phyloP scores from a whole-genome alignment of 2,797 vertebrate species.

The Odontamblyopus rebecca region DNA sequence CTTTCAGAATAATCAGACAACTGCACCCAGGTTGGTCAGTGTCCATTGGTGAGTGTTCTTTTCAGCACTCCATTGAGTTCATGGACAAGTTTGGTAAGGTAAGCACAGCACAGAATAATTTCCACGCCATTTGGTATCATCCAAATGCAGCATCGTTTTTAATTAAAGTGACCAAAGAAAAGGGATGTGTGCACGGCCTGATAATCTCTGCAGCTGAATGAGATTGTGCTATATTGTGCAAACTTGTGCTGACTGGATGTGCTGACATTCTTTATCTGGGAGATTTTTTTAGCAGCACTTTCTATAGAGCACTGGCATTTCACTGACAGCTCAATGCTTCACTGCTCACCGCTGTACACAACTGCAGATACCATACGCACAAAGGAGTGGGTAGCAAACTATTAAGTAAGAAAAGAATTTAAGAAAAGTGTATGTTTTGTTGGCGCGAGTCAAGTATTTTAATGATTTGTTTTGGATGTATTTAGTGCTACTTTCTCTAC shows the following conservation, averaged over 20 bases:
- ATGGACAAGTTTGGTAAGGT: background rate
- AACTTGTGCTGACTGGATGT: constrained; percentile 37
- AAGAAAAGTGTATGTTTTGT: background rate
- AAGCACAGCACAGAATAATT: background rate
- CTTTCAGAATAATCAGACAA: constrained; percentile 45
- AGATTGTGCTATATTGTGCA: constrained; percentile 36
- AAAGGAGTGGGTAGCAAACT: background rate
- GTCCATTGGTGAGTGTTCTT: constrained; percentile 24
- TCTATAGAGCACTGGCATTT: constrained; percentile 49
- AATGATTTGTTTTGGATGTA: background rate
- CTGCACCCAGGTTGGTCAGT: constrained; percentile 47
- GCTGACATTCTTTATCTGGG: constrained; percentile 34
- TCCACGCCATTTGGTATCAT: constrained; percentile 2
- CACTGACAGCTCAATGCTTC: constrained; percentile 32
- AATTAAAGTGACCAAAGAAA: constrained; percentile 15
- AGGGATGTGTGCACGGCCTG: constrained; percentile 31
- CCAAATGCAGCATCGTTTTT: background rate
- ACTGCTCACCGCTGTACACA: constrained; percentile 8
- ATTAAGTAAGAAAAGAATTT: background rate
- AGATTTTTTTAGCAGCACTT: constrained; percentile 35
- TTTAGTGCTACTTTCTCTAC: background rate
- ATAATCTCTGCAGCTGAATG: constrained; percentile 39
- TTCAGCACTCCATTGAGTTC: background rate
- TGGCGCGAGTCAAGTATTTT: background rate
- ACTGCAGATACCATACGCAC: constrained; percentile 3